These are phyloP conservation scores for Cephus cinctus DNA, from an alignment of 1,140 invertebrate genomes.

Conservation along the genomic window DNA sequence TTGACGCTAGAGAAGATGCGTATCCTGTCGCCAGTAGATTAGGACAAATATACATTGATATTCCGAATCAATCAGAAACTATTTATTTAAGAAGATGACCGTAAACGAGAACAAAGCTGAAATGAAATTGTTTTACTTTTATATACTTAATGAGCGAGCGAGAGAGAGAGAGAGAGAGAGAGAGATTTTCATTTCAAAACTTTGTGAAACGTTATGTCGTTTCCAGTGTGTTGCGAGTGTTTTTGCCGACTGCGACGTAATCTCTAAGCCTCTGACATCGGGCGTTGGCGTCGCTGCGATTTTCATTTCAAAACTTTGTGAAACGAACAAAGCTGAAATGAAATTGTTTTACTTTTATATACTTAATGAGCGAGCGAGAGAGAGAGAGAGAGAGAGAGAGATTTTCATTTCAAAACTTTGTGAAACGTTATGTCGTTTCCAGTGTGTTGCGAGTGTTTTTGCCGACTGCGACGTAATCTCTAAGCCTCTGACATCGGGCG, in stretches of 20 bases:
- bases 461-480: no score
- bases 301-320: constrained; percentile 1
- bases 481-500: background rate
- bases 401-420: constrained; percentile 15
- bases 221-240: background rate
- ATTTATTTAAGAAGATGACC: constrained; percentile 27
- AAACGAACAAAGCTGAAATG: constrained; percentile 1
- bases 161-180: no score
- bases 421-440: background rate
- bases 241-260: no score
- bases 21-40: constrained; percentile 29
- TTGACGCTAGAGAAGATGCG: no score
- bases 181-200: constrained; percentile 18
- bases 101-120: constrained; percentile 22
- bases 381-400: no score
- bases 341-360: constrained; percentile 31
- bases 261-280: background rate
- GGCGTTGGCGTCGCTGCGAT: background rate
- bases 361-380: no score
- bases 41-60: constrained; percentile 28
- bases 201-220: background rate
- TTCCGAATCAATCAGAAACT: constrained; percentile 21
- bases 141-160: constrained; percentile 30
- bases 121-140: constrained; percentile 29
- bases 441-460: background rate